Conservation (phyloP, 2,888 invertebrate species). For the Druceiella hillmani region DNA sequence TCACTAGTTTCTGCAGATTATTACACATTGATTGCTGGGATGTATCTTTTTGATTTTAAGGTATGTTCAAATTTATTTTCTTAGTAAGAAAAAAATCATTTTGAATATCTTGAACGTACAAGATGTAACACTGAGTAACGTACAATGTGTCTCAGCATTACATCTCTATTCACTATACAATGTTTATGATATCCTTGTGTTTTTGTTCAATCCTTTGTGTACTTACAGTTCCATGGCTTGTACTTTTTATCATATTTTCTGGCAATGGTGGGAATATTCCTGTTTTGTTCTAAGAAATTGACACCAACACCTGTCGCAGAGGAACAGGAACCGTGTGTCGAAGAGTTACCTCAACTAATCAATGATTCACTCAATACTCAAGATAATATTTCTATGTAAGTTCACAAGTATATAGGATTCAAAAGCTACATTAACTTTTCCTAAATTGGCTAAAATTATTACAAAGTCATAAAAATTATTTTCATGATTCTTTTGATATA, state of each 20-base stretch:
- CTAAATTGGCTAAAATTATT: no score
- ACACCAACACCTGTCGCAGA: conserved; percentile 42
- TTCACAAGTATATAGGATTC: no score
- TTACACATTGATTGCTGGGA: conserved; percentile 75
- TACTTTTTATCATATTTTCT: conserved; percentile 76
- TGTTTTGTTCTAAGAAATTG: conserved; percentile 54
- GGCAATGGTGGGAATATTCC: conserved; percentile 66
- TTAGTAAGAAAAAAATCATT: conserved; percentile 2
- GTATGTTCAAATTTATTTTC: conserved; percentile 40
- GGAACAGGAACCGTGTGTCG: conserved; percentile 34
- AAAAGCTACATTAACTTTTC: no score
- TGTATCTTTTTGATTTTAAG: conserved; percentile 75
- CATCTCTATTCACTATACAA: no score
- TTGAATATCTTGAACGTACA: no score
- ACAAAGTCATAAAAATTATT: no score
- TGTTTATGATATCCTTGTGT: no score
- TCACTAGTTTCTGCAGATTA: conserved; percentile 80
- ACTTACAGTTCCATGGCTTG: conserved; percentile 71
- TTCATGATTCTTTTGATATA: no score
- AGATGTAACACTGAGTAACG: conserved; percentile 1
- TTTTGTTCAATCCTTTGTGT: no score
- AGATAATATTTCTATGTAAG: conserved; percentile 48
- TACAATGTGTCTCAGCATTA: conserved; percentile 1
- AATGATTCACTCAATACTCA: conserved; percentile 36
- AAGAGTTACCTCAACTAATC: conserved; percentile 34